Conservation (phyloP, 2,113 vertebrate species). For the Hemichromis elongatus region DNA sequence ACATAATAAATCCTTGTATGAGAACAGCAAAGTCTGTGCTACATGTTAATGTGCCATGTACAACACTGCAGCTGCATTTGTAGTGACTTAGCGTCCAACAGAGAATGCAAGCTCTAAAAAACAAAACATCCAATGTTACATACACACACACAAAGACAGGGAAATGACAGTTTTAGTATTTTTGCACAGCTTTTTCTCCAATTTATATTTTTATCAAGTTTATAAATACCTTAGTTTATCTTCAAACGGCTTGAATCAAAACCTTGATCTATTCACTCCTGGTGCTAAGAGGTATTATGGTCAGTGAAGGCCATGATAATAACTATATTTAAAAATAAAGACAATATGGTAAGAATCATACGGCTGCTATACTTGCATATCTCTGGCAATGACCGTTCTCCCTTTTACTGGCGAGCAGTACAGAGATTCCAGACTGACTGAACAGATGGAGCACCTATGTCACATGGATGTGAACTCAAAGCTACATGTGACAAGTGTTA, state of each 20-base stretch:
- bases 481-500: background rate
- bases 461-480: background rate
- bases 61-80: background rate
- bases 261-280: slow-evolving; percentile 10
- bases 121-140: background rate
- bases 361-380: background rate
- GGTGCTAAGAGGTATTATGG: slow-evolving; percentile 29
- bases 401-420: background rate
- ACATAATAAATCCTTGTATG: background rate
- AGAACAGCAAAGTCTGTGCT: background rate
- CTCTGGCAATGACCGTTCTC: background rate
- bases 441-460: background rate
- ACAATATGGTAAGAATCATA: background rate
- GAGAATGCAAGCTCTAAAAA: background rate
- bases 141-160: background rate
- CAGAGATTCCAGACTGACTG: background rate
- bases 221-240: background rate
- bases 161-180: background rate
- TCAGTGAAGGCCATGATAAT: background rate
- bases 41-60: background rate
- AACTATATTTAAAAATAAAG: background rate
- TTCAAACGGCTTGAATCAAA: background rate
- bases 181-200: background rate
- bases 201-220: background rate
- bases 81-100: background rate